Base-by-base conservation (phyloP, 2,113 vertebrate genomes). In the Oriolus oriolus region DNA sequence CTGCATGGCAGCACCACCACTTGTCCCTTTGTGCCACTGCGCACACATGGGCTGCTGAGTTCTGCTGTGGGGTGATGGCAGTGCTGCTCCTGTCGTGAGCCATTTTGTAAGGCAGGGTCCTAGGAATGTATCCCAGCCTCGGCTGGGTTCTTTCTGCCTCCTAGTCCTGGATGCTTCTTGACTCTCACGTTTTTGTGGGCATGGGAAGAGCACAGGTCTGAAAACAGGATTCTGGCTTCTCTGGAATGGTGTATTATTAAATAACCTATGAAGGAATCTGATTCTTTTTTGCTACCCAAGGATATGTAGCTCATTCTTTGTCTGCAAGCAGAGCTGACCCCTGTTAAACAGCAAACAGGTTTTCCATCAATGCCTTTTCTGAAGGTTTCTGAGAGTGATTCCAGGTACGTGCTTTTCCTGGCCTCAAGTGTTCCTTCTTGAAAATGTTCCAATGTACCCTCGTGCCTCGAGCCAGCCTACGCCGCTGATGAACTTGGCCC, bases 1-100 rank as follows among this genome's bases (percentile, higher is more conserved):
- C 54, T 57, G 21, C 9, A 3, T 42, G 64, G 35, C 54, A 74
- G 27, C 45, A 14, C 30, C 39, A 59, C 39, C 56, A 3, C 42
- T 35, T 66, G 73, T 42, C 44, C 44, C n/a, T 68, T 66, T 73
- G 60, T 95, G 77, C 24, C 26, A 1, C 45, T 50, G 23, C 30
- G 23, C 2, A 1, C 16, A 16, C n/a, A 3, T 10, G 0, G 1
- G 1, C 10, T 61, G 35, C 53, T 35, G 57, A 54, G 41, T 10
- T 79, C 30, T 68, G 45, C 4, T 2, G 1, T 63, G 47, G 44
- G 14, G 7, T 45, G n/a, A 4, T 27, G 41, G 17, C 4, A 7
- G 9, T 22, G 42, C 53, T 91, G 68, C 35, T 89, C 21, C n/a
- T 75, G 4, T 39, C 5, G 3, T 33, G 65, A 83, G 23, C 39